phyloP scores from a whole-genome alignment of 1,140 invertebrate species.

The Tetraneura akinire region DNA sequence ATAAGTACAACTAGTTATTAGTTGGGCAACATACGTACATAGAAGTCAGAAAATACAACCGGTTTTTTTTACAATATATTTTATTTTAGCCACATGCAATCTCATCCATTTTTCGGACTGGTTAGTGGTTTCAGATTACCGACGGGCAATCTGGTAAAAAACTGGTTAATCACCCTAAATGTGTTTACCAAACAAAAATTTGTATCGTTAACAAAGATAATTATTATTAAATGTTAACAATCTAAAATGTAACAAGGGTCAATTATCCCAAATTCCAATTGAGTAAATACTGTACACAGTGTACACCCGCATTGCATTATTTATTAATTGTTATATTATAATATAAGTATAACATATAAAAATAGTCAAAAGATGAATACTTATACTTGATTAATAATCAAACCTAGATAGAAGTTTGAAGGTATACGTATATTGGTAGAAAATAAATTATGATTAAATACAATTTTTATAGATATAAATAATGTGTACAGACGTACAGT shows the following conservation, averaged over 20 bases:
- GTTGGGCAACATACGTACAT: background rate
- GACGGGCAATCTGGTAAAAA: background rate
- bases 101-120: constrained; percentile 10
- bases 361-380: background rate
- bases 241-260: background rate
- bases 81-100: background rate
- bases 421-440: too few species aligned
- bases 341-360: too few species aligned
- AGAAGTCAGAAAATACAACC: constrained; percentile 28
- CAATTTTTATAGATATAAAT: too few species aligned
- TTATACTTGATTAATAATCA: background rate
- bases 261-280: background rate
- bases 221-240: background rate
- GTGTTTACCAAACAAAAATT: background rate
- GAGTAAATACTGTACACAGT: background rate
- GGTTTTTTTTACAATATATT: constrained; percentile 25
- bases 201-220: background rate
- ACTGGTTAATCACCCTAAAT: background rate
- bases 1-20: constrained; percentile 2
- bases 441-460: too few species aligned
- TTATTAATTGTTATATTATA: too few species aligned
- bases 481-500: too few species aligned
- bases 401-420: background rate
- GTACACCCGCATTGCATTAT: background rate
- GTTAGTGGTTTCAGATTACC: constrained; percentile 7